Percentiles rank a stretch among this genome's conserved stretches.
phyloP scores from a whole-genome alignment of 1,140 invertebrate genomes.

The Bombus affinis region DNA sequence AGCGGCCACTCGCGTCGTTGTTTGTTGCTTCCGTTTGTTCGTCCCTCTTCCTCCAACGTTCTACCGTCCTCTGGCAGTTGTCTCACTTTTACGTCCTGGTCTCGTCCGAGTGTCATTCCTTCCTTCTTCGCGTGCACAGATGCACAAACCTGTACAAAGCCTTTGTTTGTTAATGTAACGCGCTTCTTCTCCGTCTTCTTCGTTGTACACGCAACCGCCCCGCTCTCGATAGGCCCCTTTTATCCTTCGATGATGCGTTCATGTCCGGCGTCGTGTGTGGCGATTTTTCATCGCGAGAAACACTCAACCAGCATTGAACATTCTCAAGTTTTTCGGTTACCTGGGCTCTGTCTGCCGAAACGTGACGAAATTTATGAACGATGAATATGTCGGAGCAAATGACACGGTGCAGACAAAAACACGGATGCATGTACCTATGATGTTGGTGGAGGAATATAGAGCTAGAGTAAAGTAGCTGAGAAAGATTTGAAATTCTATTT shows the following conservation, averaged over 20 bases:
- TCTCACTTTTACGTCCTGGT: slow-evolving; percentile 45
- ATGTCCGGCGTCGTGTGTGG: slow-evolving; percentile 68
- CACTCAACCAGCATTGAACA: neutral
- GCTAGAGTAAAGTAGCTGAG: too few species aligned
- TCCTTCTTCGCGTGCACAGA: slow-evolving; percentile 41
- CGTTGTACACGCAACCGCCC: neutral
- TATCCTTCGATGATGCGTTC: slow-evolving; percentile 51
- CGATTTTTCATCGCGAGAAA: slow-evolving; percentile 70
- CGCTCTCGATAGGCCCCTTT: neutral
- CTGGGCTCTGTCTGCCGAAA: too few species aligned
- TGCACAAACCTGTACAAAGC: slow-evolving; percentile 50
- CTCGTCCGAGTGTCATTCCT: slow-evolving; percentile 62
- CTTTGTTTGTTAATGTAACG: slow-evolving; percentile 79
- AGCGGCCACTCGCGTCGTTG: slow-evolving; percentile 52
- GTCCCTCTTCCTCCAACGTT: neutral
- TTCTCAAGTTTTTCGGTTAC: too few species aligned
- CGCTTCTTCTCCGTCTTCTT: slow-evolving; percentile 48
- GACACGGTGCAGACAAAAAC: too few species aligned
- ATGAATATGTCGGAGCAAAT: too few species aligned
- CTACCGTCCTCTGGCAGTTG: too few species aligned
- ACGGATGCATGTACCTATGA: too few species aligned
- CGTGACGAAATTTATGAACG: too few species aligned
- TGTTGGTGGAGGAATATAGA: too few species aligned
- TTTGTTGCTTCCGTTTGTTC: slow-evolving; percentile 69
- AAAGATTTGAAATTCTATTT: neutral